Conservation (phyloP, 2,888 invertebrate genomes). For the Acanthoscelides obtectus region DNA sequence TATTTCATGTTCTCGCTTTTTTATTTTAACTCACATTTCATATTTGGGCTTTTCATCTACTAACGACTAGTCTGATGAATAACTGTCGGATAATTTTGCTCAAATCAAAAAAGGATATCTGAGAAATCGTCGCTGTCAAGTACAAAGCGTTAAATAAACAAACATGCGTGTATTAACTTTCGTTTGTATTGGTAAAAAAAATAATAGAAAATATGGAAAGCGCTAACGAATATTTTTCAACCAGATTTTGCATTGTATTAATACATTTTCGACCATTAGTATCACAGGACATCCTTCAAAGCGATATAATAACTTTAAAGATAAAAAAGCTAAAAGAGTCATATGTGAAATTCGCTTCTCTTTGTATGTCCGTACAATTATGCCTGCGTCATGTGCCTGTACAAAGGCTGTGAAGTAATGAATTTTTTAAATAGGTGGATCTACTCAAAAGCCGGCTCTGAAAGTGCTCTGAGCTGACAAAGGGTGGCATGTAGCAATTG, state of each 20-base stretch:
- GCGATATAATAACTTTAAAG: neutral
- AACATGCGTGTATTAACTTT: no score
- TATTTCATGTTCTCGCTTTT: no score
- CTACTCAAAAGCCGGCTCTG: neutral
- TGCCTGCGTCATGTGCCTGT: neutral
- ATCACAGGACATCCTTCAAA: neutral
- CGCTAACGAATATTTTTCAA: neutral
- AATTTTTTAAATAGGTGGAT: neutral
- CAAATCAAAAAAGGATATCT: no score
- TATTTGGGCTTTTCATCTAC: no score
- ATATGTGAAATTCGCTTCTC: neutral
- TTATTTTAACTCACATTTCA: no score
- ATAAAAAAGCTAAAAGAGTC: neutral
- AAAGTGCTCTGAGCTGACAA: neutral
- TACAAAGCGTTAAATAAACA: no score
- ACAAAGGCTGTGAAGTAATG: neutral
- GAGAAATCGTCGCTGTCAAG: no score
- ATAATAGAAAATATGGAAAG: no score
- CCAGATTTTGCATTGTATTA: neutral
- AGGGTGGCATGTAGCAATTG: neutral
- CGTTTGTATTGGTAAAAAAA: no score
- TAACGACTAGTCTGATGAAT: no score
- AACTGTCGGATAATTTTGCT: no score
- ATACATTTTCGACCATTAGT: neutral
- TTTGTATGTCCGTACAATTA: neutral